A percentile compares a stretch with the other conserved stretches of the same genome.
phyloP scores from a whole-genome alignment of 1,140 invertebrate genomes.

The Leptinotarsa lineolata region DNA sequence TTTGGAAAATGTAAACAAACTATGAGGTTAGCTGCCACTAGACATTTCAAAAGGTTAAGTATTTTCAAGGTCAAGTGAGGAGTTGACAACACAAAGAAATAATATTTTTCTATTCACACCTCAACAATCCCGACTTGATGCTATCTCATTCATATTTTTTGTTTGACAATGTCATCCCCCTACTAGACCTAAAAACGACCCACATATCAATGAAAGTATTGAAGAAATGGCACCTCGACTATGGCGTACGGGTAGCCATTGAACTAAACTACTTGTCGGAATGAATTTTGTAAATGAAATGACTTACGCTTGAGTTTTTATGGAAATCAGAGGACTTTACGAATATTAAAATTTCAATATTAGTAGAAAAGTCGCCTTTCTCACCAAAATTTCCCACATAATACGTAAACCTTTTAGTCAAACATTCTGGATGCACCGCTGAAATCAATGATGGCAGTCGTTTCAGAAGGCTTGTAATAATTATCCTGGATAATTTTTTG shows the following conservation, averaged over 20 bases:
- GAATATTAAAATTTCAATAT: slow-evolving; percentile 41
- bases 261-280: slow-evolving; percentile 44
- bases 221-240: slow-evolving; percentile 23
- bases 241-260: slow-evolving; percentile 46
- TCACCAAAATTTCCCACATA: slow-evolving; percentile 52
- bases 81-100: slow-evolving; percentile 47
- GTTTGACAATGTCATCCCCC: not conserved
- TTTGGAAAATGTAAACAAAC: slow-evolving; percentile 27
- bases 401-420: slow-evolving; percentile 48
- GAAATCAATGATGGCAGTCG: slow-evolving; percentile 57
- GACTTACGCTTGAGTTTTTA: slow-evolving; percentile 41
- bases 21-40: slow-evolving; percentile 32
- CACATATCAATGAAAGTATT: slow-evolving; percentile 24
- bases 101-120: slow-evolving; percentile 35
- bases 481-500: not conserved
- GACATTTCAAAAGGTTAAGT: slow-evolving; percentile 26
- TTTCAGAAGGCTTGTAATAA: slow-evolving; percentile 21
- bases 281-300: slow-evolving; percentile 42
- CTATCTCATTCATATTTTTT: slow-evolving; percentile 15
- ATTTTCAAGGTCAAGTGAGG: slow-evolving; percentile 47
- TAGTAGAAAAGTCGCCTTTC: slow-evolving; percentile 50
- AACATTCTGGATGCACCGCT: slow-evolving; percentile 50
- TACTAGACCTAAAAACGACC: slow-evolving; percentile 15
- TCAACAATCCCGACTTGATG: slow-evolving; percentile 32
- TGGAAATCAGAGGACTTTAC: slow-evolving; percentile 34